Evolutionary conservation across 2,113 vertebrate species (phyloP), one percentile per base, ranked within the genome.

Genomic region (Oostethus manadensis): DNA sequence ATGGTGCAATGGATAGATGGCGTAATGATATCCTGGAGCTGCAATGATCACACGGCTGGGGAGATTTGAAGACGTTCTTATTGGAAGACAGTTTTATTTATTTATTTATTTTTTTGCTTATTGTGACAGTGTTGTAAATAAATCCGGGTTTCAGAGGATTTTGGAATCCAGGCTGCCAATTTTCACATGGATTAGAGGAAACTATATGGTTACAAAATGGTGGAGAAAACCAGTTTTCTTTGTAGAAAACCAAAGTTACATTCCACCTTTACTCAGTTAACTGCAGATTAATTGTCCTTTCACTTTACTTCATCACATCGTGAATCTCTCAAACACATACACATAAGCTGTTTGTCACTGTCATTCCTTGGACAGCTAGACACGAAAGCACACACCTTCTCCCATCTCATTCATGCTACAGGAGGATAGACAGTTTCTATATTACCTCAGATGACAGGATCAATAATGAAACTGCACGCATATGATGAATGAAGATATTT

Each of bases 401-500:
- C 10, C 21, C 56, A 43, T 59, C 40, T 48, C 43, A 50, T 1
- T 44, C 57, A 55, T 17, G 51, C 26, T 47, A 61, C 17, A 67
- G 51, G 51, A 21, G 60, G 47, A 63, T 56, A 73, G 51, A 63
- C 46, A 65, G 46, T 66, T 43, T 38, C 35, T 10, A 46, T 64
- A 60, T 53, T 46, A 60, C 58, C 62, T 53, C 55, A 26, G 35
- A 49, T 69, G 56, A 60, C 0, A 13, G 62, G 44, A 71, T 74
- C 47, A 0, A 74, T 76, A 62, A 62, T 58, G 21, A 62, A 62
- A 63, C 40, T 68, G 63, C 42, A 43, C 54, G 44, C 18, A 18
- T 49, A 22, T 70, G 77, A 77, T 70, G 21, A 65, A 77, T 79
- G 49, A 49, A 67, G 51, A 51, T 33, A 33, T 51, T 38, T 58